Evolutionary conservation across 2,888 invertebrate species (phyloP), one percentile per base, ranked within the genome.

Genomic region (Anticlea derivata): DNA sequence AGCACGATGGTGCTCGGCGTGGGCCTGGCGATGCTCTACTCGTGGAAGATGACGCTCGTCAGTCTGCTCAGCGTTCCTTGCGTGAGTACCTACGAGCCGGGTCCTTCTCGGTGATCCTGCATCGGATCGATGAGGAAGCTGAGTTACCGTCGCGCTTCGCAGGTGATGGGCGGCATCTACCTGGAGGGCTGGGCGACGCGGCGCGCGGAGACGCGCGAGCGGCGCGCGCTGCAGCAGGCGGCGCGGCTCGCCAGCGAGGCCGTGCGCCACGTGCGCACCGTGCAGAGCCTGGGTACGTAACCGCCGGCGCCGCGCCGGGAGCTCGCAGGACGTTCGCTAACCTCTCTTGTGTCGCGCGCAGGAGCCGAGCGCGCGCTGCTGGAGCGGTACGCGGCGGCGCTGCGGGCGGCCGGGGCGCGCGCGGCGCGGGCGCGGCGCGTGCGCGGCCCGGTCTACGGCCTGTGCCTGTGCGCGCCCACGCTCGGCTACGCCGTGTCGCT

Each of bases 401-500:
- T 94, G 47, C 54, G 52, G 0, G 73, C 73, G 8, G 92, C 92
- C 0, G n/a, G 75, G 0, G 77, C 17, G 33, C 75, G 66, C 73
- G 82, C 63, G 83, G 91, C 82, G 70, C 54, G 80, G 66, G 30
- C 91, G 77, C 71, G 86, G 80, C 53, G 82, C 91, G 82, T 93
- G 60, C 91, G 95, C 39, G 95, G 95, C 0, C 67, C 93, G 0
- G 94, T 94, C 5, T 95, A 94, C 78, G 94, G 94, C 0, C 76
- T 94, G 57, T 94, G 95, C 1, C 93, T 94, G 69, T 92, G 94
- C 39, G 91, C 94, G 1, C 95, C 95, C 0, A 94, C 94, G 54
- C 83, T 95, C 7, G 95, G 94, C 0, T 96, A 96, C 74, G 94
- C 94, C 1, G 80, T 94, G 1, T 93, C 94, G 22, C 85, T 95